Base-by-base conservation (phyloP, 2,888 invertebrate species). In the Suillia variegata region DNA sequence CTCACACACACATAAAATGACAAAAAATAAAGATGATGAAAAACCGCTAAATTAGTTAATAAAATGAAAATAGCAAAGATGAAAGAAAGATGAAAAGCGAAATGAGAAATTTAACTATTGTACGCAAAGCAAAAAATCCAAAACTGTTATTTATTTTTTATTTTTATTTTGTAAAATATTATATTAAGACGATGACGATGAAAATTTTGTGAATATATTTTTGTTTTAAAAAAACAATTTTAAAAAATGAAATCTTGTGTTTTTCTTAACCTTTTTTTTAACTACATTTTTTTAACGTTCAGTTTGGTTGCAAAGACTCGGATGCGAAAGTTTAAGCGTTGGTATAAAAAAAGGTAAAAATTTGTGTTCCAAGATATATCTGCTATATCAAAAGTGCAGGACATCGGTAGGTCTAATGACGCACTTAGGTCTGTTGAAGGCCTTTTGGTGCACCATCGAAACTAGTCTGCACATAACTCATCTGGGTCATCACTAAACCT, bases 111-210 rank as follows among this genome's bases (percentile, higher is more conserved):
- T 6, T 38, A 53, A 21, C 17, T 53, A 53, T 15, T 34, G 33
- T 31, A 20, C 47, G 10, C 20, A 38, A 55, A 26, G 54, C 58
- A 58, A 61, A 62, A 59, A 62, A 62, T 63, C 61, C 65, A 63
- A 56, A 59, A 61, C 61, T 56, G 54, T 63, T 64, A 64, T 64
- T 64, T 64, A 64, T 64, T 64, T 62, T 64, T 64, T 64, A 62
- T 64, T 62, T 64, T 64, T 64, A 64, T 64, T 64, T 64, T 64
- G 62, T 64, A 62, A 55, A 61, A 51, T 56, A 53, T 54, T 45
- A 18, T 18, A 45, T 5, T 12, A 18, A 45, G 18, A 45, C 6
- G 38, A n/a, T n/a, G n/a, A 38, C 6, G n/a, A 38, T 38, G 38
- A 45, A 45, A 45, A 3, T 45, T 45, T 45, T 45, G 45, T 45